Evolutionary conservation across 2,888 invertebrate genomes (phyloP), one percentile per base, ranked within the genome.

Genomic region (Lycophotia porphyrea): DNA sequence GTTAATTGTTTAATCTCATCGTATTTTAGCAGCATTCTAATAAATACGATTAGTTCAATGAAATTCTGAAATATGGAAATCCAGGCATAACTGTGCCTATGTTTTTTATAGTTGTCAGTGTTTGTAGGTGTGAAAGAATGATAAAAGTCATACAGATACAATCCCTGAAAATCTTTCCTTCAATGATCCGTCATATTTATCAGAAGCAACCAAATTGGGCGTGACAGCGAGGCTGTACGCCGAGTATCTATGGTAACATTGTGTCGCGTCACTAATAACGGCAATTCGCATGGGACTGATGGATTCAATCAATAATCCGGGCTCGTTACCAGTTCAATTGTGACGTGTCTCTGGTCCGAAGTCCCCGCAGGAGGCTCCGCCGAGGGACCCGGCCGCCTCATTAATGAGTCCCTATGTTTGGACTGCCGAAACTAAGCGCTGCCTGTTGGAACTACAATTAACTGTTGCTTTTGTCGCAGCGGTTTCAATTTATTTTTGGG

Each of bases 261-360:
- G 76, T 71, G 76, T 71, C 78, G 58, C 73, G 78, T 85, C 80
- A 84, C 86, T 88, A 89, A 90, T 91, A 89, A 88, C 87, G 83
- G 89, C 88, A 88, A 91, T 88, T 82, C 93, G 75, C 92, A 49
- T 74, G 89, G 89, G 93, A 90, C 85, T 86, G 86, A 86, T 86
- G 89, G 88, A 91, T 91, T 91, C 91, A 93, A 93, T 93, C 93
- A 93, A 93, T 93, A 92, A 90, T 88, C 88, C 90, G 83, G 84
- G 89, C 91, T 92, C 91, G 92, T 93, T 92, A 92, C 91, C 88
- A 89, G 90, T 89, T 90, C 90, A 89, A 92, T 91, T 91, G 91
- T 92, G 91, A 91, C 91, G 90, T 88, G 91, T 90, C 88, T 90
- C 90, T 74, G 88, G 84, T 87, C 84, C 76, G 78, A 60, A 61